Evolutionary conservation across 2,113 vertebrate genomes (phyloP).

Genomic region (Saccopteryx leptura): DNA sequence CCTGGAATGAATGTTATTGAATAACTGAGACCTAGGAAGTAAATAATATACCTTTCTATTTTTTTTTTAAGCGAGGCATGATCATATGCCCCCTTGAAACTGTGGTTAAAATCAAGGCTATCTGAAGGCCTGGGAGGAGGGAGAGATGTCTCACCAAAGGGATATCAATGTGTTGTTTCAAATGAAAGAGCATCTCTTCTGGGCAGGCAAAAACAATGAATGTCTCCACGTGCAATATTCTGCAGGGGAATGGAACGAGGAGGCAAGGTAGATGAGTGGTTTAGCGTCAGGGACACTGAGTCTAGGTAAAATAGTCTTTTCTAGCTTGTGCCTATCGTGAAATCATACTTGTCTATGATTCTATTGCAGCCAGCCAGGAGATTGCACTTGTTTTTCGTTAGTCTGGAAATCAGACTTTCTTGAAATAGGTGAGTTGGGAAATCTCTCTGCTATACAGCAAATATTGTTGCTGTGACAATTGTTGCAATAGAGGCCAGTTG

Average conservation of each 20-base stretch:
- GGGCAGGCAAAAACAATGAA: background rate
- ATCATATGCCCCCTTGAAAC: background rate
- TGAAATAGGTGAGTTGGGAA: slow-evolving; percentile 62
- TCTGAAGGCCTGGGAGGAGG: background rate
- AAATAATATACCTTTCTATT: fast-evolving
- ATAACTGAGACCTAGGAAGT: background rate
- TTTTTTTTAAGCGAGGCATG: background rate
- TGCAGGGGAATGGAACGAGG: background rate
- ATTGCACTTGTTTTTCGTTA: slow-evolving; percentile 9
- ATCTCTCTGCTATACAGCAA: slow-evolving; percentile 58
- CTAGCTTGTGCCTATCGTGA: slow-evolving; percentile 17
- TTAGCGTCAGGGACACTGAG: background rate
- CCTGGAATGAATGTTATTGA: background rate
- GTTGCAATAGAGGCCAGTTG: background rate
- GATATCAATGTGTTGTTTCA: background rate
- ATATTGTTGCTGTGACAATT: slow-evolving; percentile 41
- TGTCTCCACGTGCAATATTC: background rate
- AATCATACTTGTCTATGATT: background rate
- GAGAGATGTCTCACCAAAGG: background rate
- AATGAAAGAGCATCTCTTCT: background rate
- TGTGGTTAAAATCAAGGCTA: background rate
- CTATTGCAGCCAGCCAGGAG: background rate
- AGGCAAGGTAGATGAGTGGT: too few species aligned
- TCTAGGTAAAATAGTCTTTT: background rate
- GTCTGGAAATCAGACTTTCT: slow-evolving; percentile 52